Evolutionary conservation across 2,888 invertebrate genomes (phyloP).

Genomic region (Leptarthrus brevirostris): DNA sequence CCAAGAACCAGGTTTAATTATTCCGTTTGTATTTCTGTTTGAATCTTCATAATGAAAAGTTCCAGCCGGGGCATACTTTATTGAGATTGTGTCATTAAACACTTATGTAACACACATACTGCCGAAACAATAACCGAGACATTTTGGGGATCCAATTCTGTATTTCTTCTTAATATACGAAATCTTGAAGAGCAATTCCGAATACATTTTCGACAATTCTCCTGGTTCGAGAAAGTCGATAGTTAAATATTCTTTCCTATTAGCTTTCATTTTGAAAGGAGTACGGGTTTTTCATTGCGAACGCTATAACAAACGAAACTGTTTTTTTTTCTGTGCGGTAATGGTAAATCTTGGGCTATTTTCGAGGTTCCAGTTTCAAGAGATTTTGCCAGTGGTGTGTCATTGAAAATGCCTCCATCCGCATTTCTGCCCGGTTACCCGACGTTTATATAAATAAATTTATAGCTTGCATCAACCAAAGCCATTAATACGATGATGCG

Average conservation of each 20-base stretch:
- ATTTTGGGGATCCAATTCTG: constrained; percentile 6
- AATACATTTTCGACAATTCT: constrained; percentile 7
- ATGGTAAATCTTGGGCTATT: constrained; percentile 3
- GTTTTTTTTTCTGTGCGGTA: neutral
- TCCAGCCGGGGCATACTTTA: neutral
- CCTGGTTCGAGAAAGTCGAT: constrained; percentile 41
- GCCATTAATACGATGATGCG: constrained; percentile 44
- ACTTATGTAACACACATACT: neutral
- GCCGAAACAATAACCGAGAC: neutral
- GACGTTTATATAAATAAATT: constrained; percentile 43
- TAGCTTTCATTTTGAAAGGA: constrained; percentile 20
- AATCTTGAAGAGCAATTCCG: constrained; percentile 30
- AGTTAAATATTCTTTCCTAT: constrained; percentile 42
- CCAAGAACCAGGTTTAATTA: no score
- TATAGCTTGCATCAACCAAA: constrained; percentile 38
- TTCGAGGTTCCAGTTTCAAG: constrained; percentile 43
- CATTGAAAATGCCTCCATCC: constrained; percentile 46
- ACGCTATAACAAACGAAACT: constrained; percentile 40
- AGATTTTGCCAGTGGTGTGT: neutral
- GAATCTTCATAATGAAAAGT: constrained; percentile 7
- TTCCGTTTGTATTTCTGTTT: neutral
- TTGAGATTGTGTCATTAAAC: neutral
- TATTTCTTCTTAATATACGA: constrained; percentile 10
- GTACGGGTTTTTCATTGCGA: constrained; percentile 53
- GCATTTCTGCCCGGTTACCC: constrained; percentile 12